These are phyloP conservation scores for Blastomussa wellsi DNA, from an alignment of 92 coral and sea anemone species.

Conservation along the genomic window DNA sequence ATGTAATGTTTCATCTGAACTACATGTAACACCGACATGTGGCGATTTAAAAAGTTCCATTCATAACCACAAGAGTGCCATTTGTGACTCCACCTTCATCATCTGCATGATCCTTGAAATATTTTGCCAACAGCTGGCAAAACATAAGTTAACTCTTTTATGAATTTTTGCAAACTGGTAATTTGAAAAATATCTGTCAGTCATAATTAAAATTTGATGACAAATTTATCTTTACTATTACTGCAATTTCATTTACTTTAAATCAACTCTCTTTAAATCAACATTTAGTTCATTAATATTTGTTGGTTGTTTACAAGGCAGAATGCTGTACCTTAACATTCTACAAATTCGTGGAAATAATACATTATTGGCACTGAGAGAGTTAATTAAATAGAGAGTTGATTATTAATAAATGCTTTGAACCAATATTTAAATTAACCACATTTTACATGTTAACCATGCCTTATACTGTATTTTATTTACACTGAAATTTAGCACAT, in stretches of 20 bases:
- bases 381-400: background rate
- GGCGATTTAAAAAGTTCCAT: background rate
- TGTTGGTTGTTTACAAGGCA: background rate
- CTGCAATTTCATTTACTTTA: background rate
- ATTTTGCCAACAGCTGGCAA: background rate
- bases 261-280: background rate
- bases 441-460: background rate
- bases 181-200: background rate
- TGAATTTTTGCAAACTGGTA: background rate
- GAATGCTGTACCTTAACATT: background rate
- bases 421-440: background rate
- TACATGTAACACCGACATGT: slow-evolving; percentile 3
- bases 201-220: slow-evolving; percentile 17
- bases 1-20: background rate
- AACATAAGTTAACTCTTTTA: too few relatives aligned
- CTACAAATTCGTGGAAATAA: background rate
- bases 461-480: background rate
- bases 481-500: background rate
- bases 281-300: background rate
- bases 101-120: too few relatives aligned
- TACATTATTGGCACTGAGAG: background rate
- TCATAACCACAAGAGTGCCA: too few relatives aligned
- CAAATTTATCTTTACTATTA: background rate
- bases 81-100: background rate
- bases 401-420: background rate